Base-by-base conservation (phyloP, 2,113 vertebrate species). In the Pipa parva region DNA sequence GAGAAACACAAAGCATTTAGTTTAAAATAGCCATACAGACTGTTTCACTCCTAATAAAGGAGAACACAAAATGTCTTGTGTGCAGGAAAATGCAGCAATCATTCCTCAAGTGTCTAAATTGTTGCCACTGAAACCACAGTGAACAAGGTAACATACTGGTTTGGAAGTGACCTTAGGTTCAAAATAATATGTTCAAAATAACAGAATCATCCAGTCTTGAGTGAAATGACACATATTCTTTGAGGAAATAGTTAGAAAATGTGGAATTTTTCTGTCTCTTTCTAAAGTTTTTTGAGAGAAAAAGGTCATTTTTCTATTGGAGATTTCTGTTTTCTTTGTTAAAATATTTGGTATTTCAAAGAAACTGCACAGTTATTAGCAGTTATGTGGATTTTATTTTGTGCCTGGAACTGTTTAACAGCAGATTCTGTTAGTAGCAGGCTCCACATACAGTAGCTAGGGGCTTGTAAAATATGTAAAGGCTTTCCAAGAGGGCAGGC, bases 81-180 rank as follows among this genome's bases (percentile, higher is more conserved):
- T n/a, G n/a, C n/a, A n/a, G n/a, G n/a, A n/a, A n/a, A n/a, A n/a
- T n/a, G n/a, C n/a, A n/a, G n/a, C n/a, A n/a, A n/a, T n/a, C n/a
- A n/a, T n/a, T n/a, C n/a, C n/a, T n/a, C n/a, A n/a, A n/a, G n/a
- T n/a, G n/a, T n/a, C n/a, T n/a, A n/a, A n/a, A n/a, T n/a, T n/a
- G n/a, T n/a, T n/a, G n/a, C n/a, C n/a, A n/a, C n/a, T n/a, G n/a
- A n/a, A n/a, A n/a, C n/a, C n/a, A n/a, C n/a, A n/a, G n/a, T n/a
- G n/a, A n/a, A n/a, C n/a, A 54, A 31, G 31, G 64, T 36, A 26
- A 48, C 27, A 25, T 28, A 56, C 24, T n/a, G 26, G n/a, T 20
- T 29, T 55, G 56, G 26, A 57, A 65, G 27, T 65, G 52, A 57
- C 63, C 63, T 57, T 65, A 52, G 24, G 37, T 65, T 56, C 24